phyloP scores from a whole-genome alignment of 2,888 invertebrate genomes.

The Leptopterna dolabrata region DNA sequence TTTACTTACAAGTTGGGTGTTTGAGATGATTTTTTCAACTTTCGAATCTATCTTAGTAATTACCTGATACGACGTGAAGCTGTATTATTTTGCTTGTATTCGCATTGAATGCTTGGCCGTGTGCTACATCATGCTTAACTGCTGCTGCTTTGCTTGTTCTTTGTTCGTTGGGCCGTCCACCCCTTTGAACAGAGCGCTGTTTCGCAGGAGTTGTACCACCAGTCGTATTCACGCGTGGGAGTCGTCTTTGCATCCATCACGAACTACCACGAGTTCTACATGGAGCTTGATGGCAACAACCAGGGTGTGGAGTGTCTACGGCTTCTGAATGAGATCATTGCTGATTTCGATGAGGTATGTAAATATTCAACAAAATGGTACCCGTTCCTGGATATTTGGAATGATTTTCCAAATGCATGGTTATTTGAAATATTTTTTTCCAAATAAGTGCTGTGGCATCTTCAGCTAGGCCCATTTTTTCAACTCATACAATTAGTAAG shows the following conservation, averaged over 20 bases:
- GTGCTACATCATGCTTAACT: constrained; percentile 9
- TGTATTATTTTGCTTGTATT: constrained; percentile 2
- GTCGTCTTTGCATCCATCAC: constrained; percentile 93
- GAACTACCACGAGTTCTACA: constrained; percentile 94
- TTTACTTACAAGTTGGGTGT: too few relatives aligned
- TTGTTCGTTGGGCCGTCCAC: constrained; percentile 35
- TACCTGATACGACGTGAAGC: neutral
- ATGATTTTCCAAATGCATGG: too few relatives aligned
- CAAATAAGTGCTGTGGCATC: too few relatives aligned
- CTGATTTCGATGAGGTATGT: constrained; percentile 89
- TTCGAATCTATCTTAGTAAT: neutral
- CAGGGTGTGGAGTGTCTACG: constrained; percentile 91
- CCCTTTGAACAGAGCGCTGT: constrained; percentile 70
- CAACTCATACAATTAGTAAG: too few relatives aligned
- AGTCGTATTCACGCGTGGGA: constrained; percentile 90
- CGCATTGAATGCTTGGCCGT: neutral
- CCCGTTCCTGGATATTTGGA: too few relatives aligned
- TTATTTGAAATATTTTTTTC: too few relatives aligned
- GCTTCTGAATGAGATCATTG: constrained; percentile 90
- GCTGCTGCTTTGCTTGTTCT: constrained; percentile 41
- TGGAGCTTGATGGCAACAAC: constrained; percentile 91
- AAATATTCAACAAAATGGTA: too few relatives aligned
- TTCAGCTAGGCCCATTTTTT: too few relatives aligned
- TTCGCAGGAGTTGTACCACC: constrained; percentile 89
- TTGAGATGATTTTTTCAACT: neutral